Base-by-base conservation (phyloP, 2,797 vertebrate genomes). In the Protonibea diacanthus region DNA sequence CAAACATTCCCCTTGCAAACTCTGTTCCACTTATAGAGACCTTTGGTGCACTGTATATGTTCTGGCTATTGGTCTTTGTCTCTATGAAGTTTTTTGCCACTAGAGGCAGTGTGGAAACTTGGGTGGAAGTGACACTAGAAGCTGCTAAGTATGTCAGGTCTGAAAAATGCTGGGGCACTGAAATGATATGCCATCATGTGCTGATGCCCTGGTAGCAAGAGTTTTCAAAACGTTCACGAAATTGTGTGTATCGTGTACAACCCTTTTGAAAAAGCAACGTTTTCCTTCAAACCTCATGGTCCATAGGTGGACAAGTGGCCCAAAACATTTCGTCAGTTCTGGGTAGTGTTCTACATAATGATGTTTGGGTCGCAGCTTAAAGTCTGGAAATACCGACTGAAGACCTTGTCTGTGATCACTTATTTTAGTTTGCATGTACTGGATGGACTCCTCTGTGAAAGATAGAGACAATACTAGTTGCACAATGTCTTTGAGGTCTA, bases 361-460 rank as follows among this genome's bases (percentile, higher is more conserved):
- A 76, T 76, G 74, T 3, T 85, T 83, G 6, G 74, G 78, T 23
- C 13, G 11, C 0, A 72, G 71, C 20, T 17, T 76, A 49, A 73
- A 82, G 5, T 57, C 76, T 20, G 80, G 67, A 42, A 73, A 74
- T 0, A 57, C 48, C 7, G 5, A 47, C 53, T 71, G 20, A 23
- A 87, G 74, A 51, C n/a, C 21, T 12, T 77, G 71, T 78, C 71
- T 67, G 56, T 83, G 77, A 57, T 83, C 75, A 73, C n/a, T 59
- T 21, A 85, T 86, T 78, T 81, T 88, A 40, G 61, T 21, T 12
- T 83, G 72, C 40, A 85, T 44, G 58, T 84, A 83, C 55, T 80
- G 47, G n/a, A 85, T 76, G 12, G 51, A 77, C 18, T 81, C 82
- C 0, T 84, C 74, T 20, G 74, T 85, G 23, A 89, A 84, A 45